A percentile compares a stretch with the other conserved stretches of the same genome.
Conservation (phyloP, 2,888 invertebrate species). For the Zygogramma bicolorata region DNA sequence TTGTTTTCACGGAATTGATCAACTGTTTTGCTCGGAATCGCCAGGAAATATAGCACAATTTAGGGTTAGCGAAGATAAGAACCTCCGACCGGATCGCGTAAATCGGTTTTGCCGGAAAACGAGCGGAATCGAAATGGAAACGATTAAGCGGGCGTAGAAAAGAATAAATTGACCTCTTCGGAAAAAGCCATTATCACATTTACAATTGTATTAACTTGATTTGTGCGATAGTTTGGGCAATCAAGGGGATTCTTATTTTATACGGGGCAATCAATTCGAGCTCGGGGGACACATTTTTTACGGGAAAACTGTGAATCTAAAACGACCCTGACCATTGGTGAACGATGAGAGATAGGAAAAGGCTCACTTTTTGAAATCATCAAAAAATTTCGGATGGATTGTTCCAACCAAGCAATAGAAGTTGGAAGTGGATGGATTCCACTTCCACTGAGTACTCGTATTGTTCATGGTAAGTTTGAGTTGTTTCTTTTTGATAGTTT, state of each 20-base stretch:
- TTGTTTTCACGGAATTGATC: conserved; percentile 9
- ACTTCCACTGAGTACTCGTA: too few relatives aligned
- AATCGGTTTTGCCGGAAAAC: conserved; percentile 64
- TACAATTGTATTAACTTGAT: conserved; percentile 45
- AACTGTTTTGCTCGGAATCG: conserved; percentile 12
- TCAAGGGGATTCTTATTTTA: neutral
- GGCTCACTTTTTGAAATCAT: too few relatives aligned
- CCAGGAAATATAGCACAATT: conserved; percentile 55
- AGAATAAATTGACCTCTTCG: conserved; percentile 59
- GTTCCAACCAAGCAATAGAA: too few relatives aligned
- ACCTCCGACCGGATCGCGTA: conserved; percentile 55
- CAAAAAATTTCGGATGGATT: too few relatives aligned
- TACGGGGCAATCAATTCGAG: neutral
- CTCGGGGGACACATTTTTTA: neutral
- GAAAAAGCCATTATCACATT: conserved; percentile 53
- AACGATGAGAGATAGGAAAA: too few relatives aligned
- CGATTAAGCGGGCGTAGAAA: conserved; percentile 62
- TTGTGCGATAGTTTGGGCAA: conserved; percentile 10
- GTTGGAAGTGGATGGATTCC: too few relatives aligned
- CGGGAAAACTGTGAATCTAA: too few relatives aligned
- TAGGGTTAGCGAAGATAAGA: conserved; percentile 53
- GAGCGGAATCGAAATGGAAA: conserved; percentile 64
- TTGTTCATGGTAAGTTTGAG: too few relatives aligned
- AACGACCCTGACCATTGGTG: too few relatives aligned
- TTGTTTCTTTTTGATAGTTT: too few relatives aligned